Percentiles rank a stretch among this genome's conserved stretches.
These are phyloP conservation scores for Menura novaehollandiae DNA, from an alignment of 2,113 vertebrate species.

Conservation along the genomic window DNA sequence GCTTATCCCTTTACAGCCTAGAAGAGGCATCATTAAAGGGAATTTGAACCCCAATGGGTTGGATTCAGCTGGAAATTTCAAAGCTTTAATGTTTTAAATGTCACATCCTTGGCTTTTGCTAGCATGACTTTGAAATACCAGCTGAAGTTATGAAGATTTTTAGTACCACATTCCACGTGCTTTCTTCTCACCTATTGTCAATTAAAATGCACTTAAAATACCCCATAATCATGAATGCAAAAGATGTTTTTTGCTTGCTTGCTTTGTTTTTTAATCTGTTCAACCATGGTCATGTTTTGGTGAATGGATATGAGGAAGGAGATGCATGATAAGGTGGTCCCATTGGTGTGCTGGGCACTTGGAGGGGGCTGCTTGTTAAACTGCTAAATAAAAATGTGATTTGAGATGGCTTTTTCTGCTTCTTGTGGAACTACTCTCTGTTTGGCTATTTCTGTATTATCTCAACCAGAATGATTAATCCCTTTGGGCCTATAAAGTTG, in stretches of 20 bases:
- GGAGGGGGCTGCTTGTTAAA: background rate
- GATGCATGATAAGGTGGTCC: background rate
- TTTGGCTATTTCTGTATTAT: background rate
- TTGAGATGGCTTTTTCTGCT: background rate
- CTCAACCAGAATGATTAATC: background rate
- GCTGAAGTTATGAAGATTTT: background rate
- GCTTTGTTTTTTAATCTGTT: background rate
- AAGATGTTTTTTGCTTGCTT: background rate
- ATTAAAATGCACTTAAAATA: background rate
- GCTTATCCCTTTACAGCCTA: background rate
- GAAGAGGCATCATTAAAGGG: background rate
- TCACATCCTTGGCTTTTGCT: background rate
- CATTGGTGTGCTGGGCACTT: background rate
- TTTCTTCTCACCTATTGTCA: background rate
- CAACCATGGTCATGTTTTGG: background rate
- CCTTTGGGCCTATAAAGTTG: background rate
- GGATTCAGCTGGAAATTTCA: background rate
- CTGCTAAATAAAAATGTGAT: background rate
- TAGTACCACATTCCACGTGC: background rate
- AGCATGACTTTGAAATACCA: background rate
- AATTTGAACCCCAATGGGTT: background rate
- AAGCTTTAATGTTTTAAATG: constrained; percentile 9
- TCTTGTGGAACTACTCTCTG: background rate
- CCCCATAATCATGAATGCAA: background rate
- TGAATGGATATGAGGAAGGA: background rate